phyloP scores from a whole-genome alignment of 2,888 invertebrate species.

The Crematogaster levior region DNA sequence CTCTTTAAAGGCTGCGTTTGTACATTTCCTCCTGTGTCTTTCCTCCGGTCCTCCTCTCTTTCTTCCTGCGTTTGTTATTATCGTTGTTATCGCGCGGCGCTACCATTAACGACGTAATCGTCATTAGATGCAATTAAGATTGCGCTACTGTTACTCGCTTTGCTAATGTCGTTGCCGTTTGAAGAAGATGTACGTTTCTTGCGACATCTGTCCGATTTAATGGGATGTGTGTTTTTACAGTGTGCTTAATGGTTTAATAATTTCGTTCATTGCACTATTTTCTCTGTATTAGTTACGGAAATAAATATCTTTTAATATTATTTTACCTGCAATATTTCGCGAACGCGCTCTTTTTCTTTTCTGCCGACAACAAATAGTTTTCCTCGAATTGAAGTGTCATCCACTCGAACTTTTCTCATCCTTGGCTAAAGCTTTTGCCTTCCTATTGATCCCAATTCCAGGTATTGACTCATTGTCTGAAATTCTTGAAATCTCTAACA shows the following conservation, averaged over 20 bases:
- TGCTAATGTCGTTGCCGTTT: not conserved
- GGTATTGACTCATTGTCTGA: not conserved
- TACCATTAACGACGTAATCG: slow-evolving; percentile 36
- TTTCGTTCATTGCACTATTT: not conserved
- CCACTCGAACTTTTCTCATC: not conserved
- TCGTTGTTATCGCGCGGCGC: slow-evolving; percentile 62
- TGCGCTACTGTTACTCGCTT: slow-evolving; percentile 27
- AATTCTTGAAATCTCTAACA: not conserved
- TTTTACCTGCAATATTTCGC: no score
- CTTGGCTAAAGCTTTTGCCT: not conserved
- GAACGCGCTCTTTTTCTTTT: no score
- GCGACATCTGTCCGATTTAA: not conserved
- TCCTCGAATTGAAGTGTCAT: not conserved
- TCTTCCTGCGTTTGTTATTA: slow-evolving; percentile 40
- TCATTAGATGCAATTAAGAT: slow-evolving; percentile 33
- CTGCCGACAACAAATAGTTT: not conserved
- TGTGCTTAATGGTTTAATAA: not conserved
- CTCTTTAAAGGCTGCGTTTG: slow-evolving; percentile 76
- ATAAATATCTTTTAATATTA: not conserved
- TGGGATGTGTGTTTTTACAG: not conserved
- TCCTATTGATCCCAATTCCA: not conserved
- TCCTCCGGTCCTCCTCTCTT: slow-evolving; percentile 40
- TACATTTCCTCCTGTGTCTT: slow-evolving; percentile 53
- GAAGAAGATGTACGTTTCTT: not conserved
- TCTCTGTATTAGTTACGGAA: not conserved